Conservation (phyloP, 1,140 invertebrate species). For the Drosophila novamexicana region DNA sequence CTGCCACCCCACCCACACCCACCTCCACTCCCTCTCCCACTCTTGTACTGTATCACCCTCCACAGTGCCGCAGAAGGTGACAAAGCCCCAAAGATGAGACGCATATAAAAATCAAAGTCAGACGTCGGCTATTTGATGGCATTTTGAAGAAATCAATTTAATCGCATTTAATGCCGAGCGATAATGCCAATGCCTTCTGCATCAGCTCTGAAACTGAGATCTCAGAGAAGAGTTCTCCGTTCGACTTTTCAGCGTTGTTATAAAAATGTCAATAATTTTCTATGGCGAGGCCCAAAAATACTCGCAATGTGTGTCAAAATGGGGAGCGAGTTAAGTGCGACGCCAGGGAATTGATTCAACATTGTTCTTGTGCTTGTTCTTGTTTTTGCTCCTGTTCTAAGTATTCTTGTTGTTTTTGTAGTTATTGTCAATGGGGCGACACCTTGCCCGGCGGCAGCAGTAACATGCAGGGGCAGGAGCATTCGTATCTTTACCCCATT, state of each 20-base stretch:
- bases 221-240: no score
- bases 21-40: background rate
- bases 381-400: slow-evolving; percentile 10
- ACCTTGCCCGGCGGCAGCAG: slow-evolving; percentile 53
- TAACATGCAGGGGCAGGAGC: slow-evolving; percentile 1
- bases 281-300: slow-evolving; percentile 54
- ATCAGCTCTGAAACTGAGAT: slow-evolving; percentile 8
- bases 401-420: slow-evolving; percentile 13
- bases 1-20: background rate
- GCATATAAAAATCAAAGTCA: slow-evolving; percentile 69
- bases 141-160: slow-evolving; percentile 78
- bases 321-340: slow-evolving; percentile 65
- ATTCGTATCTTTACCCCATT: slow-evolving; percentile 40
- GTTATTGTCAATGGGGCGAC: slow-evolving; percentile 55
- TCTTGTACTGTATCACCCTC: background rate
- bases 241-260: slow-evolving; percentile 39
- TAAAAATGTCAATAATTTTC: slow-evolving; percentile 78
- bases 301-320: slow-evolving; percentile 41
- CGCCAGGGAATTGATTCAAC: slow-evolving; percentile 73
- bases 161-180: slow-evolving; percentile 77
- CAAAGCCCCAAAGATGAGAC: slow-evolving; percentile 54
- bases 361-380: slow-evolving; percentile 38
- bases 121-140: slow-evolving; percentile 64
- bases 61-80: slow-evolving; percentile 44
- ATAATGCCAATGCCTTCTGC: slow-evolving; percentile 39